Evolutionary conservation across 2,888 invertebrate genomes (phyloP).

Genomic region (Syritta pipiens): DNA sequence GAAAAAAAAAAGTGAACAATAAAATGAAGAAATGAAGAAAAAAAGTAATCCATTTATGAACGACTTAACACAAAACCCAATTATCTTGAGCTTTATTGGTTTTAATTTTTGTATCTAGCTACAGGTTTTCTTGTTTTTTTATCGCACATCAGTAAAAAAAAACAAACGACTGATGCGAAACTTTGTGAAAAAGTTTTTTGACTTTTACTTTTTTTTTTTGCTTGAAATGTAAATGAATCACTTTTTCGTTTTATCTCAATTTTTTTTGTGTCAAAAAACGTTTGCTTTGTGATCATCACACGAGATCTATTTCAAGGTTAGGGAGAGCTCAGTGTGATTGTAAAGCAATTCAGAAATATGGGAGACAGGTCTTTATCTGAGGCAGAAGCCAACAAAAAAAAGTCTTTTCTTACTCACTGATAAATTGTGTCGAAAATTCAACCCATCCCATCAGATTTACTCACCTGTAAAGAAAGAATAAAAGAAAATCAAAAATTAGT

Average conservation of each 20-base stretch:
- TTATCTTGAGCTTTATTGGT: neutral
- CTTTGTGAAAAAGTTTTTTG: neutral
- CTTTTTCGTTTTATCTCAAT: neutral
- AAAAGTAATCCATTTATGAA: neutral
- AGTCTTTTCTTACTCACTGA: too few species aligned
- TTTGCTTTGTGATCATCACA: neutral
- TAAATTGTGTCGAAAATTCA: neutral
- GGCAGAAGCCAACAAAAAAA: too few species aligned
- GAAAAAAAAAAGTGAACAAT: neutral
- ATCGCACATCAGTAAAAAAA: neutral
- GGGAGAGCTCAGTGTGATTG: too few species aligned
- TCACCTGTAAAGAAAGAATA: neutral
- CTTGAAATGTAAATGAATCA: neutral
- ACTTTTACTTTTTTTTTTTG: slow-evolving; percentile 2
- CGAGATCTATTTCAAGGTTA: too few species aligned
- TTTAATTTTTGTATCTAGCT: neutral
- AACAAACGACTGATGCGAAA: neutral
- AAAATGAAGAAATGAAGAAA: too few species aligned
- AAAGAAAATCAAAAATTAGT: neutral
- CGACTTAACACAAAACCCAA: neutral
- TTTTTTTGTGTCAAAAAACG: neutral
- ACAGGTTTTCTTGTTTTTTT: neutral
- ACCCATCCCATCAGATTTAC: neutral
- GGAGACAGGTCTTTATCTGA: too few species aligned
- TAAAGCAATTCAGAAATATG: too few species aligned